Evolutionary conservation across 2,797 vertebrate species (phyloP).

Genomic region (Parauchenoglanis ngamensis): DNA sequence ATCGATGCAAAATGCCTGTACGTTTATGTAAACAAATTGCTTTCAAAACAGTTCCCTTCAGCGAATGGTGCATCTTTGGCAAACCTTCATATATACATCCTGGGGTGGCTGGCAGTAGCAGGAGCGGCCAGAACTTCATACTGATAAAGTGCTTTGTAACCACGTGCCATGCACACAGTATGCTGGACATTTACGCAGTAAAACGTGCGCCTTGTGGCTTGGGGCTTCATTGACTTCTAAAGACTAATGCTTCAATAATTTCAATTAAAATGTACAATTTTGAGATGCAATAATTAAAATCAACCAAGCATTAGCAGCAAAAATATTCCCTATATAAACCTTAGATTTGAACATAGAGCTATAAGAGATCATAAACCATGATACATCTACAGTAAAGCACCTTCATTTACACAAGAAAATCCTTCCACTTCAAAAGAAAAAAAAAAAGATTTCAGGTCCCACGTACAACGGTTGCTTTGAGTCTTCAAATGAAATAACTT

Average conservation of each 20-base stretch:
- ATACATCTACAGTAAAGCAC: slow-evolving; percentile 51
- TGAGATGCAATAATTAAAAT: slow-evolving; percentile 52
- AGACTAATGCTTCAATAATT: slow-evolving; percentile 18
- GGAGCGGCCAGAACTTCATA: slow-evolving; percentile 62
- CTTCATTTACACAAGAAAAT: slow-evolving; percentile 61
- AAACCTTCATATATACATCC: slow-evolving; percentile 43
- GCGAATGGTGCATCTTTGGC: slow-evolving; percentile 38
- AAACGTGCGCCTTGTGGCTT: slow-evolving; percentile 17
- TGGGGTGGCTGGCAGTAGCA: slow-evolving; percentile 57
- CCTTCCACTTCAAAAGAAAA: slow-evolving; percentile 59
- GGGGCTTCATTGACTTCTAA: slow-evolving; percentile 25
- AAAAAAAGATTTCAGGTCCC: slow-evolving; percentile 68
- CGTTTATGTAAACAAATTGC: slow-evolving; percentile 42
- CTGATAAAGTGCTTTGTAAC: slow-evolving; percentile 87
- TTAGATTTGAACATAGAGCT: slow-evolving; percentile 43
- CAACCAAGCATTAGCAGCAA: slow-evolving; percentile 61
- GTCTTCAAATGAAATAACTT: slow-evolving; percentile 63
- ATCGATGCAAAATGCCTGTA: slow-evolving; percentile 33
- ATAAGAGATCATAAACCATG: slow-evolving; percentile 42
- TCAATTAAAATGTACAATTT: not conserved
- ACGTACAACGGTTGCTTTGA: slow-evolving; percentile 68
- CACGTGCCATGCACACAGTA: slow-evolving; percentile 64
- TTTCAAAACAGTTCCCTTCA: slow-evolving; percentile 24
- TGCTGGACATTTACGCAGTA: slow-evolving; percentile 51
- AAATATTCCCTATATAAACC: slow-evolving; percentile 55